A percentile compares a stretch with the other conserved stretches of the same genome.
Evolutionary conservation across 2,113 vertebrate species (phyloP).

Genomic region (Alligator mississippiensis): DNA sequence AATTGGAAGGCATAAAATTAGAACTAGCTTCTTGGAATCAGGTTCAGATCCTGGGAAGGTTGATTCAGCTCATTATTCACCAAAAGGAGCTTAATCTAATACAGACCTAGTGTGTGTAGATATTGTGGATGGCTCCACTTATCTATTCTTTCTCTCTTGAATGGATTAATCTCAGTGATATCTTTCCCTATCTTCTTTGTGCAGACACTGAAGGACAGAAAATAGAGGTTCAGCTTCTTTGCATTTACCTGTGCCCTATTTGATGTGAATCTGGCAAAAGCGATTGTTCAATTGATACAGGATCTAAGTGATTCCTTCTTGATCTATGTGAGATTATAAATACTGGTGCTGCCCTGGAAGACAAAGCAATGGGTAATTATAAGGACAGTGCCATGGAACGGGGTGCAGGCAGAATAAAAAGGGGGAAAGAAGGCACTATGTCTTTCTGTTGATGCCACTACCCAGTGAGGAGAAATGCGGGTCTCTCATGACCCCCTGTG

Average conservation of each 20-base stretch:
- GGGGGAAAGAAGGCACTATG: fast-evolving
- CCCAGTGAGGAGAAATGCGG: fast-evolving
- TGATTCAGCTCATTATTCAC: not conserved
- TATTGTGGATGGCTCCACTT: not conserved
- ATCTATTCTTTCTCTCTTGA: fast-evolving
- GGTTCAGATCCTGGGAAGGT: fast-evolving
- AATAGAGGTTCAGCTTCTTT: not conserved
- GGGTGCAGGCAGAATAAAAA: not conserved
- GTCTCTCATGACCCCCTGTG: not conserved
- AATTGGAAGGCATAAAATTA: fast-evolving
- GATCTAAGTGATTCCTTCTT: not conserved
- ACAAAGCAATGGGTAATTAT: not conserved
- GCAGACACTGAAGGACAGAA: not conserved
- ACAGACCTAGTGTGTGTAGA: fast-evolving
- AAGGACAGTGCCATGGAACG: fast-evolving
- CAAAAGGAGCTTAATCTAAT: fast-evolving
- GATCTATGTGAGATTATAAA: not conserved
- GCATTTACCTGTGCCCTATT: not conserved
- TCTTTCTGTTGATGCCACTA: fast-evolving
- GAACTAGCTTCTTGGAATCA: not conserved
- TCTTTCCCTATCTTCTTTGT: not conserved
- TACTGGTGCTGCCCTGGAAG: not conserved
- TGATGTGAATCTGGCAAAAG: not conserved
- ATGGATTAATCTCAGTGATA: not conserved
- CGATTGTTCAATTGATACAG: not conserved